A percentile compares a stretch with the other conserved stretches of the same genome.
phyloP scores from a whole-genome alignment of 2,888 invertebrate species.

The Amphipoea lucens region DNA sequence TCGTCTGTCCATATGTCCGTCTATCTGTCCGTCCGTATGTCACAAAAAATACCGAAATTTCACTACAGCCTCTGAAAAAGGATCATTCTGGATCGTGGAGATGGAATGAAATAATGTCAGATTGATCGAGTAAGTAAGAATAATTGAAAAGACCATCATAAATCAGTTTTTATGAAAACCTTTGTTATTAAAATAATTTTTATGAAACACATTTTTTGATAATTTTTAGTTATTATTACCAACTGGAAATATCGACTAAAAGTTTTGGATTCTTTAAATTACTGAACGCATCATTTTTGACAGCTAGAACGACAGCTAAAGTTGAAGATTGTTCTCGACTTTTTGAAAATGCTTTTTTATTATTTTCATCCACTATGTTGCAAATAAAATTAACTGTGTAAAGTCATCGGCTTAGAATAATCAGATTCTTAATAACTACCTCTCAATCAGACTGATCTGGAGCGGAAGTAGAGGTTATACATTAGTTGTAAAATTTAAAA shows the following conservation, averaged over 20 bases:
- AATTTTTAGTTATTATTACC: too few relatives aligned
- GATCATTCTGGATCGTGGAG: background rate
- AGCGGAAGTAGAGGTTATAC: conserved; percentile 78
- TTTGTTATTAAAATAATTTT: too few relatives aligned
- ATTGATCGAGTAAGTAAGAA: background rate
- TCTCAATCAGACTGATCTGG: conserved; percentile 72
- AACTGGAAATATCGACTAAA: conserved; percentile 15
- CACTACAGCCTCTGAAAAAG: background rate
- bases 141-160: background rate
- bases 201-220: too few relatives aligned
- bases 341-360: conserved; percentile 77
- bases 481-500: conserved; percentile 70
- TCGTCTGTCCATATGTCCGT: too few relatives aligned
- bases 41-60: too few relatives aligned
- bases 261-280: conserved; percentile 1
- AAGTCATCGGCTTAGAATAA: conserved; percentile 57
- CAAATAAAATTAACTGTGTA: conserved; percentile 74
- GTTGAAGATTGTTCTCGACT: conserved; percentile 85
- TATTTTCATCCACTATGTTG: conserved; percentile 73
- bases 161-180: background rate
- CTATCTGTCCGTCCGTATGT: too few relatives aligned
- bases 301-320: conserved; percentile 59
- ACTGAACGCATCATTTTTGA: conserved; percentile 47
- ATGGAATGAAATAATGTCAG: background rate
- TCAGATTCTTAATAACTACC: conserved; percentile 67